Evolutionary conservation across 2,113 vertebrate genomes (phyloP), one percentile per base, ranked within the genome.

Genomic region (Hemichromis elongatus): DNA sequence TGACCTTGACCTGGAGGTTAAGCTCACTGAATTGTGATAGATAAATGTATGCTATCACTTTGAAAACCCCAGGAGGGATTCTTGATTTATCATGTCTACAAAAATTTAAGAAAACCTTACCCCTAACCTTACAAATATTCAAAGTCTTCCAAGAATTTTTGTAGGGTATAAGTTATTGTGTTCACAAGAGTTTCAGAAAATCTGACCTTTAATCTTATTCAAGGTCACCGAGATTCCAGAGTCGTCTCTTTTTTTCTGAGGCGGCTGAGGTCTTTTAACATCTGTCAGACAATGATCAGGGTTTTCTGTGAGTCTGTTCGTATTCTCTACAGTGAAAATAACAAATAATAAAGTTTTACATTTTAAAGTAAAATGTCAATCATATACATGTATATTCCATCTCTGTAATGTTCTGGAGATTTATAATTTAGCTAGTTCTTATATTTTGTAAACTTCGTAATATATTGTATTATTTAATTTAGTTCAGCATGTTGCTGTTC

Each of bases 111-210:
- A 54, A 6, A n/a, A 54, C 10, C 11, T 54, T 12, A n/a, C n/a
- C 52, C n/a, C 10, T 54, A 10, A 54, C 5, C 1, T 54, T n/a
- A 54, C 9, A 11, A 12, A 54, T 54, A 54, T 54, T 54, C 52
- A 3, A 54, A 54, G 10, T 12, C 10, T 2, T 21, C n/a, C 1
- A 54, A 54, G n/a, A 54, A 54, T 54, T 54, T 54, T 0, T 21
- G 52, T 54, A 54, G 10, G 10, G 21, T 6, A 54, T 54, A 5
- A 54, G 10, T 21, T 21, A 54, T 11, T 0, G 0, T 0, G 10
- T 54, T 21, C 52, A 54, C 11, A 21, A 21, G n/a, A 54, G 21
- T 12, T 6, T 54, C 52, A 21, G 52, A 12, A 4, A 21, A 54
- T 54, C n/a, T 54, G 52, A 21, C 52, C 10, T 21, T 10, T 54